Evolutionary conservation across 2,113 vertebrate genomes (phyloP).

Genomic region (Ornithorhynchus anatinus): DNA sequence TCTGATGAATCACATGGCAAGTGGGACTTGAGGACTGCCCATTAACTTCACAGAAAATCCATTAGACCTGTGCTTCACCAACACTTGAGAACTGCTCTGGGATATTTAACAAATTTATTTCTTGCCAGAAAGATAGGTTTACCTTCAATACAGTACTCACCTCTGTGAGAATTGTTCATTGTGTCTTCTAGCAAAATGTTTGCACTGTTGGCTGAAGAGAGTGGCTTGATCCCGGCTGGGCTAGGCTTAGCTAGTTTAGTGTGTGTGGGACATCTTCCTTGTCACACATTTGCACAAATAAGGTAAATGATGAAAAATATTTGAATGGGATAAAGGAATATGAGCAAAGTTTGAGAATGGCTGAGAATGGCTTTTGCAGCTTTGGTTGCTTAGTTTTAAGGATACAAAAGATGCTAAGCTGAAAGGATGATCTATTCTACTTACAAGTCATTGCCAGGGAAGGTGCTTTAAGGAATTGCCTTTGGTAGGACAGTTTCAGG

Average conservation of each 20-base stretch:
- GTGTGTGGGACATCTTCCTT: neutral
- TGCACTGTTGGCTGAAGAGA: neutral
- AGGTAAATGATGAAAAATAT: neutral
- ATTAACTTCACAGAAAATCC: too few relatives aligned
- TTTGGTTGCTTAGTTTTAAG: neutral
- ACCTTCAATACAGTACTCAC: too few relatives aligned
- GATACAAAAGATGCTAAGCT: constrained; percentile 40
- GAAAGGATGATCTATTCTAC: constrained; percentile 39
- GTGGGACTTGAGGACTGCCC: neutral
- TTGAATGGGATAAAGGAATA: neutral
- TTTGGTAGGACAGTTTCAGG: constrained; percentile 33
- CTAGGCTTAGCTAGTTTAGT: neutral
- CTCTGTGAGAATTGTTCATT: constrained; percentile 1
- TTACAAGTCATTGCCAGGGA: constrained; percentile 50
- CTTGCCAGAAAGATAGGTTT: neutral
- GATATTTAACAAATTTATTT: neutral
- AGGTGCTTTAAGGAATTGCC: constrained; percentile 38
- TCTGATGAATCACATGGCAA: neutral
- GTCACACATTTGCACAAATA: neutral
- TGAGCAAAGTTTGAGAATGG: neutral
- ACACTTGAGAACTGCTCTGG: neutral
- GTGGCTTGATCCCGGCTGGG: neutral
- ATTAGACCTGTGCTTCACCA: constrained; percentile 4
- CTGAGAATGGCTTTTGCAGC: neutral
- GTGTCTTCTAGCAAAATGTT: neutral